Percentiles rank a stretch among this genome's conserved stretches.
phyloP scores from a whole-genome alignment of 2,113 vertebrate species.

The Harpagus bidentatus region DNA sequence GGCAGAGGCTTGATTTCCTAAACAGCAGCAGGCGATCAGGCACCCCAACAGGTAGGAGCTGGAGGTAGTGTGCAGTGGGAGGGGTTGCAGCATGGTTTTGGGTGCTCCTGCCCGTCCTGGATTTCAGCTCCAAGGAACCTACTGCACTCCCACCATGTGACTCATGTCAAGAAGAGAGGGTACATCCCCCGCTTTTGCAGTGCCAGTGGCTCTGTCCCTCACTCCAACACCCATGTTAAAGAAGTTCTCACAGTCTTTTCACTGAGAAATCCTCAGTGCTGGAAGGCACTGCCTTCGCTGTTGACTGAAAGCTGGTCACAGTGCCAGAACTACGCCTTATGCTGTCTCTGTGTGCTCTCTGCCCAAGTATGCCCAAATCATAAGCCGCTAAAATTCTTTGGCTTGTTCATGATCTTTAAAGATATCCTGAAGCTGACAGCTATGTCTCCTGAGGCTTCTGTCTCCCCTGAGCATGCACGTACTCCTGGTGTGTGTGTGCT shows the following conservation, averaged over 20 bases:
- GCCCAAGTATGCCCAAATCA: background rate
- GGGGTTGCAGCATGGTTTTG: background rate
- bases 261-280: background rate
- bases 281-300: background rate
- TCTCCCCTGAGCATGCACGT: background rate
- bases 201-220: background rate
- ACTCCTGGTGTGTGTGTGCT: background rate
- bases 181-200: accelerated
- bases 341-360: background rate
- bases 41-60: background rate
- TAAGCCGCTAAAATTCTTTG: background rate
- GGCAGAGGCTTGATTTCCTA: background rate
- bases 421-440: background rate
- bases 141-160: background rate
- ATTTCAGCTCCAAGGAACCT: background rate
- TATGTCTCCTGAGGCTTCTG: background rate
- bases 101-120: background rate
- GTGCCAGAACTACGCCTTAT: background rate
- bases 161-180: background rate
- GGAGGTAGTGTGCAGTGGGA: background rate
- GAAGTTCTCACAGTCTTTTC: background rate
- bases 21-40: background rate
- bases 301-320: background rate
- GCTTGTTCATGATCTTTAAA: background rate
- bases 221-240: background rate